Evolutionary conservation across 2,113 vertebrate genomes (phyloP), one percentile per base, ranked within the genome.

Genomic region (Crotalus viridis): DNA sequence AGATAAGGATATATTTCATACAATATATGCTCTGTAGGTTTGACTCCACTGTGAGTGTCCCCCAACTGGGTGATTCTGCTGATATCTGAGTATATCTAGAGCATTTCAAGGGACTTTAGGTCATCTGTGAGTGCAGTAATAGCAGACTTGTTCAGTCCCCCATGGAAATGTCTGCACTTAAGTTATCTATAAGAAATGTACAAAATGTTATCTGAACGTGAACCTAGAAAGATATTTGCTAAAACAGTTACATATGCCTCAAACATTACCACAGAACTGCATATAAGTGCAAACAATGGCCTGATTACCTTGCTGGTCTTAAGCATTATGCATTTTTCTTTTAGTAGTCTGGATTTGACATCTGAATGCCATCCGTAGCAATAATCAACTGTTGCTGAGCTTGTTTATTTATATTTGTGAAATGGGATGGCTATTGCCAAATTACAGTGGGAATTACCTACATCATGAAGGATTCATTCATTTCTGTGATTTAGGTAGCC

Each of bases 401-500:
- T 74, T 74, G 69, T 39, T 81, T 39, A 81, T 81, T 81, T 81
- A 7, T 19, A 19, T 81, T 39, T 8, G 17, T 13, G 2, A 81
- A 81, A 81, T 19, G 69, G 69, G n/a, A 6, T 33, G 64, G n/a
- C 13, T 21, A 0, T 90, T 93, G 85, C n/a, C 94, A 94, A 94
- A 12, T 88, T 89, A 21, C 51, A 48, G 28, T n/a, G 39, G 52
- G 52, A 33, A 17, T 81, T 95, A 87, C 1, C 88, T 55, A 88
- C 10, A 92, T 51, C 46, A 61, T 52, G 57, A 61, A 85, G 85
- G 13, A 43, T 28, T 46, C 46, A 89, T 90, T 95, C 92, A 91
- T 57, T 89, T 86, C 89, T 91, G 1, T 93, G 48, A 91, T 88
- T 89, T 95, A 99, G 98, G 98, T 98, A 81, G 97, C 98, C 74